Base-by-base conservation (phyloP, 1,140 invertebrate species). In the Zaprionus lachaisei region DNA sequence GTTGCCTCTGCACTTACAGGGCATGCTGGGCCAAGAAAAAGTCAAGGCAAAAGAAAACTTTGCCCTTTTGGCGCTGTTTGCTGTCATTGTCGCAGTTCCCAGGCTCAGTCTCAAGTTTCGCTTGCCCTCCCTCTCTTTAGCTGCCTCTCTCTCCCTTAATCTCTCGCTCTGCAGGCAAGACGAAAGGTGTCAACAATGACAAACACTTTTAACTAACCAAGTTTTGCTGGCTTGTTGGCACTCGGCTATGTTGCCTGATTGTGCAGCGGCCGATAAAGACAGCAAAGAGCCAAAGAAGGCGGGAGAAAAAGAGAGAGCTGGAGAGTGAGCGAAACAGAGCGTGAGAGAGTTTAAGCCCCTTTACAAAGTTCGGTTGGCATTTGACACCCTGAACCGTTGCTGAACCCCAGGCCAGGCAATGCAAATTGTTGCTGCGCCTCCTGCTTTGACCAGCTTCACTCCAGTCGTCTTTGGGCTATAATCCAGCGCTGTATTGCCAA, bases 181-280 rank as follows among this genome's bases (percentile, higher is more conserved):
- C 85, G 85, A 79, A 89, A 89, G 85, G 85, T 89, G 85, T 89
- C 85, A 89, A 81, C 85, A 90, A 84, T 89, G 85, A 89, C 79
- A 90, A 90, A 90, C 85, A 90, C 85, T 90, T 90, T 90, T 90
- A 90, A 90, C 85, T 82, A 90, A 85, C 85, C 85, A 90, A 90
- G 72, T 89, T 90, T 73, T 78, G 68, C 68, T 64, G 66, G 65
- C 82, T 81, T 80, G 78, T 81, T 72, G 65, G 26, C 37, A 24
- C 51, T 54, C 51, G 41, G 41, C 41, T 47, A n/a, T 47, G 41
- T 47, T 51, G 54, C 54, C 26, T 76, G 80, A 83, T 82, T 82
- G 80, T 82, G 80, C 41, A 69, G 77, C 49, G 17, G 54, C 61
- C 63, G 80, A 79, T 55, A 17, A 41, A 44, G 60, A n/a, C n/a